These are phyloP conservation scores for Triplophysa tibetana DNA, from an alignment of 2,113 vertebrate genomes.

Conservation along the genomic window DNA sequence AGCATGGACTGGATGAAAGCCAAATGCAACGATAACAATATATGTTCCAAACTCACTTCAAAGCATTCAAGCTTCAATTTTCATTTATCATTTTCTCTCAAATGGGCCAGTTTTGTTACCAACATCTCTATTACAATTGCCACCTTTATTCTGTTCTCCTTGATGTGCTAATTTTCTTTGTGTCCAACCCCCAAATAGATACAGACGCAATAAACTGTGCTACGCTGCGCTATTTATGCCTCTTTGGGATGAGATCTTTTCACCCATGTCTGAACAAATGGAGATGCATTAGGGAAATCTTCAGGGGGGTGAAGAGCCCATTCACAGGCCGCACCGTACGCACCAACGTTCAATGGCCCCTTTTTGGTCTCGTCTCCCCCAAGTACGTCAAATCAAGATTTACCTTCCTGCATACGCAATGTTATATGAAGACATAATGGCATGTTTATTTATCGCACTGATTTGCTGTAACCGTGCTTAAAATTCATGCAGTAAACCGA, in stretches of 20 bases:
- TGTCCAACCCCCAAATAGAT: slow-evolving; percentile 46
- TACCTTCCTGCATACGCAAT: not conserved
- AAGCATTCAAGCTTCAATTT: not conserved
- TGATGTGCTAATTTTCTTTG: slow-evolving; percentile 54
- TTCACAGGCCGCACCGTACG: slow-evolving; percentile 39
- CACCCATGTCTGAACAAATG: slow-evolving; percentile 46
- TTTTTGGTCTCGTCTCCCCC: slow-evolving; percentile 1
- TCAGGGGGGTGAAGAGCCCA: slow-evolving; percentile 35
- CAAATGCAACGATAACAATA: too few species aligned
- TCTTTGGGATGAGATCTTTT: slow-evolving; percentile 37
- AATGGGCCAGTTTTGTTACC: slow-evolving; percentile 15
- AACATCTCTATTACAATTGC: slow-evolving; percentile 34
- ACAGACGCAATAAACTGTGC: slow-evolving; percentile 43
- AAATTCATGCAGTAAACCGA: not conserved
- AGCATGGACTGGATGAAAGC: too few species aligned
- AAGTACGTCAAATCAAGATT: slow-evolving; percentile 28
- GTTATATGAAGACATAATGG: slow-evolving; percentile 9
- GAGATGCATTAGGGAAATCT: slow-evolving; percentile 46
- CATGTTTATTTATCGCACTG: not conserved
- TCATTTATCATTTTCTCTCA: slow-evolving; percentile 31
- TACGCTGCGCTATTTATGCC: slow-evolving; percentile 31
- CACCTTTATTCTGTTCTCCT: slow-evolving; percentile 39
- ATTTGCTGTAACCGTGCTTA: not conserved
- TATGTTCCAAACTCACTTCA: not conserved
- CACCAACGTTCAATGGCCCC: slow-evolving; percentile 13